Evolutionary conservation across 1,140 invertebrate genomes (phyloP), one percentile per base, ranked within the genome.

Genomic region (Lepidurus arcticus): DNA sequence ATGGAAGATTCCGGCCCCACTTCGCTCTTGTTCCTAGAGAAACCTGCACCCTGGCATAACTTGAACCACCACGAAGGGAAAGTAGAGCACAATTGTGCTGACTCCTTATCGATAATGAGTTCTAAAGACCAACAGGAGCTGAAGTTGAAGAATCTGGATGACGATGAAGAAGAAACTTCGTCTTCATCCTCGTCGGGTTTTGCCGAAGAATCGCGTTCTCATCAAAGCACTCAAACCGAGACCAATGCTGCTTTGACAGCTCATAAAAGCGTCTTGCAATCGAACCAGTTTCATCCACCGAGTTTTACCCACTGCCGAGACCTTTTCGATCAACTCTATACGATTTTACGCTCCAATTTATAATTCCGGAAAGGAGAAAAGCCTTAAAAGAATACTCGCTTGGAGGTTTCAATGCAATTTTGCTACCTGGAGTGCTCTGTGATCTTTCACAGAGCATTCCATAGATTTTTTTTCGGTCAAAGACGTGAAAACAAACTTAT

Each of bases 171-270:
- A 44, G n/a, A 74, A 7, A 75, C 44, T 34, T 76, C 76, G 76
- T 45, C 74, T 75, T 78, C 78, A 13, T 78, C 78, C 11, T 78
- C 78, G 13, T 78, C 78, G 24, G 78, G 78, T 43, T 78, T 79
- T 44, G 65, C 65, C n/a, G 76, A 79, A 34, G 78, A 79, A 73
- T 21, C 53, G 53, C 53, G 13, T 65, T 65, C 53, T 21, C 53
- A 65, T 9, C 53, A 65, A 65, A 65, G 53, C 13, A 65, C 53
- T 21, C 53, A 65, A 65, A 65, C 53, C 16, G 53, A 65, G 53
- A 34, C 34, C 34, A 34, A 34, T 34, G 34, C 34, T 34, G 34
- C 34, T 34, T 34, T 34, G 34, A 34, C 34, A 4, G 34, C 34
- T 34, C 34, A 34, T 34, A 34, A 4, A 34, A 34, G 34, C 34